Conservation (phyloP, 1,140 invertebrate species). For the Antheraea pernyi region DNA sequence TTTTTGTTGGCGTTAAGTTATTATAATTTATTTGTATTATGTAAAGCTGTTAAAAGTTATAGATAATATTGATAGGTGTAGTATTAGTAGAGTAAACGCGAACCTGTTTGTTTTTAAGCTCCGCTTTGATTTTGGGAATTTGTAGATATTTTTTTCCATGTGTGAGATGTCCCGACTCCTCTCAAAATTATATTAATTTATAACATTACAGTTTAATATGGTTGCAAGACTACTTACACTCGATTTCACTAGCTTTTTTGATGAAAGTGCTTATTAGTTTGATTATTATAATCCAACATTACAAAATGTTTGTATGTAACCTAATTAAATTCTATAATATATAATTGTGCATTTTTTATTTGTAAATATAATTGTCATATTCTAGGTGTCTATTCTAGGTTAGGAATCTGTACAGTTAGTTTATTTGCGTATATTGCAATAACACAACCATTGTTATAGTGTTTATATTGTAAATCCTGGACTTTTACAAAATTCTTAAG, state of each 20-base stretch:
- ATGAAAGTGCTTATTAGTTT: slow-evolving; percentile 75
- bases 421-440: not conserved
- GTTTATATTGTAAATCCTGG: no score
- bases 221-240: slow-evolving; percentile 53
- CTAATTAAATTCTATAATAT: slow-evolving; percentile 79
- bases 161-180: slow-evolving; percentile 36
- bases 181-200: slow-evolving; percentile 46
- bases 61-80: slow-evolving; percentile 7
- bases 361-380: not conserved
- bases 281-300: slow-evolving; percentile 75
- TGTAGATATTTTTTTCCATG: slow-evolving; percentile 14
- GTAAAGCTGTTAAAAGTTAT: slow-evolving; percentile 9
- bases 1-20: slow-evolving; percentile 14
- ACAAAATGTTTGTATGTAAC: slow-evolving; percentile 78
- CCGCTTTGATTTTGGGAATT: slow-evolving; percentile 4
- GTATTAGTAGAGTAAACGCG: slow-evolving; percentile 11
- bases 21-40: slow-evolving; percentile 14
- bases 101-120: not conserved
- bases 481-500: no score
- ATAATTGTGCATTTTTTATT: slow-evolving; percentile 17
- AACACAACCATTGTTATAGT: no score
- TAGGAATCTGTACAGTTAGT: not conserved
- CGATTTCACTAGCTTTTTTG: slow-evolving; percentile 66
- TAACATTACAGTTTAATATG: slow-evolving; percentile 33
- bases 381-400: no score